Percentiles rank a stretch among this genome's conserved stretches.
These are phyloP conservation scores for Rhagoletis zephyria DNA, from an alignment of 1,140 invertebrate species.

Conservation along the genomic window DNA sequence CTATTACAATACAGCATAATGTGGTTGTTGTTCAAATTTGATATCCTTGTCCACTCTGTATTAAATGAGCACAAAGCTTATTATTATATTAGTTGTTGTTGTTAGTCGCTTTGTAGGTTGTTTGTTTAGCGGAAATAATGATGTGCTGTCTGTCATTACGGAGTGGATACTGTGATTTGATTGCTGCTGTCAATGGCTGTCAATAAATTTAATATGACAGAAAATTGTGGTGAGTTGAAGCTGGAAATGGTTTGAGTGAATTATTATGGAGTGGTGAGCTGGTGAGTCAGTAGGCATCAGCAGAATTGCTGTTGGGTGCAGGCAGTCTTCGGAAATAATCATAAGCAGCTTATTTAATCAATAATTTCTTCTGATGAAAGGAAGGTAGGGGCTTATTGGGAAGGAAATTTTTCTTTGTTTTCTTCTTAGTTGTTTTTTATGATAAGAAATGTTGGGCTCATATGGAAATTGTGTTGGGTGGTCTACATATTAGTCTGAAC, in stretches of 20 bases:
- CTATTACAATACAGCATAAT: background rate
- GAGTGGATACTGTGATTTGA: constrained; percentile 40
- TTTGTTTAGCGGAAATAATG: constrained; percentile 33
- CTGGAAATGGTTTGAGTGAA: background rate
- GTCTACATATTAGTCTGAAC: too few species aligned
- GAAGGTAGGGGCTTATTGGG: background rate
- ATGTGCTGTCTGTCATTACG: constrained; percentile 27
- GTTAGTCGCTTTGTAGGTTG: background rate
- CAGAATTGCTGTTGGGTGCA: background rate
- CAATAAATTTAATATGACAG: constrained; percentile 49
- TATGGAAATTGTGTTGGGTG: background rate
- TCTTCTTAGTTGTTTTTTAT: background rate
- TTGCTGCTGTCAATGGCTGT: constrained; percentile 50
- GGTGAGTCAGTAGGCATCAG: too few species aligned
- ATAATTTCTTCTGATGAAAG: background rate
- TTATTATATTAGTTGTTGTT: constrained; percentile 20
- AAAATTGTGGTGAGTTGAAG: constrained; percentile 1
- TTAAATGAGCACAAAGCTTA: background rate
- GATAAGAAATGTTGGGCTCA: background rate
- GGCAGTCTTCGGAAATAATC: background rate
- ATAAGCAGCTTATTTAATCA: constrained; percentile 42
- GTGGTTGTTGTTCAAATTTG: constrained; percentile 16
- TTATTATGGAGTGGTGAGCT: background rate
- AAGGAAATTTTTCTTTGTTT: background rate
- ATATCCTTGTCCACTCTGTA: constrained; percentile 13